Base-by-base conservation (phyloP, 2,888 invertebrate genomes). In the Terebella lapidaria region DNA sequence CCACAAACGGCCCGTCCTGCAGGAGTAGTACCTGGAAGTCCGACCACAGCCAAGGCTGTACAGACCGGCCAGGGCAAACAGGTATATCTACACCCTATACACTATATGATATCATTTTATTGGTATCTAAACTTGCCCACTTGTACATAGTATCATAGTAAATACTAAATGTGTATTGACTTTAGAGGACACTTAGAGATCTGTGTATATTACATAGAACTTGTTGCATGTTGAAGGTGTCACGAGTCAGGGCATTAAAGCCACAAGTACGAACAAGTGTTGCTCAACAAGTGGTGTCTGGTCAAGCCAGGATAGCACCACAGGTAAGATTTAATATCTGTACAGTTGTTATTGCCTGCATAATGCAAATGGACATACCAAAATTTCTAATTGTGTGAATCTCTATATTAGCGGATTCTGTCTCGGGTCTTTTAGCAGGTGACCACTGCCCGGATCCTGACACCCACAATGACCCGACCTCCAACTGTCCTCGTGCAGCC, bases 1-100 rank as follows among this genome's bases (percentile, higher is more conserved):
- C 64, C 64, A 4, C 64, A 64, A 46, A 47, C 58, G 10, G 42
- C 56, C 29, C 46, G 59, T 15, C 42, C 57, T 15, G 10, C n/a
- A 10, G 42, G 42, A 15, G 10, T 15, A n/a, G 10, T 35, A 15
- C 42, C 42, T 15, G 42, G 42, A 10, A 35, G 42, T n/a, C 42
- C 49, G 22, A 49, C 49, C 5, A n/a, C 24, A 22, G 49, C 49
- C 15, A 49, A 49, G 24, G 49, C n/a, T 22, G 49, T 49, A 5
- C 49, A 49, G 49, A 49, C 49, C 18, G 49, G 18, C 5, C 49
- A 49, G 49, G 18, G 10, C 5, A 49, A 49, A 49, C 49, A 49
- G 49, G 49, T 49, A 22, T 5, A 18, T 18, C 35, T 35, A 10
- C 35, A 10, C n/a, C n/a, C n/a, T n/a, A n/a, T n/a, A n/a, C n/a